These are phyloP conservation scores for Beroe ovata DNA, from an alignment of 37 sponge, comb jelly and placozoan genomes.

Conservation along the genomic window DNA sequence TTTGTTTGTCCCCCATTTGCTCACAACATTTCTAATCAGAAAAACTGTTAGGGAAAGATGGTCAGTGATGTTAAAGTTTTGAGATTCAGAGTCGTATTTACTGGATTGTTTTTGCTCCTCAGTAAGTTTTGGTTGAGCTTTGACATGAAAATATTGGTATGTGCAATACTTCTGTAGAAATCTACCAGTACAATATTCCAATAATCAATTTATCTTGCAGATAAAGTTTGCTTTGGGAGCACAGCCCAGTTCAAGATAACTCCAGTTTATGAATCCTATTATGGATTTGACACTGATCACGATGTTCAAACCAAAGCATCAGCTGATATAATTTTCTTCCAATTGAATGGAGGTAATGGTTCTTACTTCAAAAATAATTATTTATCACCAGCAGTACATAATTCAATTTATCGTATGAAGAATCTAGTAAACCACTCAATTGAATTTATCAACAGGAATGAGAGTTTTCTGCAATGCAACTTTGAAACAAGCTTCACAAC, in stretches of 20 bases:
- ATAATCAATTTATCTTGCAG: conserved; percentile 2
- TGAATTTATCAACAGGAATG: conserved; percentile 35
- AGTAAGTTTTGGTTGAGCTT: conserved; percentile 21
- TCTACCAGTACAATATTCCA: neutral
- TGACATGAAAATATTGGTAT: neutral
- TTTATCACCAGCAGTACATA: too few relatives aligned
- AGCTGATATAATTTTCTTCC: conserved; percentile 6
- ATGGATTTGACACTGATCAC: conserved; percentile 25
- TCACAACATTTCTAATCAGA: too few relatives aligned
- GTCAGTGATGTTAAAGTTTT: conserved; percentile 21
- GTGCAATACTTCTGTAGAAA: too few relatives aligned
- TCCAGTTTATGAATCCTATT: conserved; percentile 35
- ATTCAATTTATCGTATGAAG: too few relatives aligned
- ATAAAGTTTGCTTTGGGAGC: conserved; percentile 55
- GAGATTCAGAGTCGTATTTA: conserved; percentile 35
- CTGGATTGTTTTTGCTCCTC: conserved; percentile 3
- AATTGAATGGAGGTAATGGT: conserved; percentile 36
- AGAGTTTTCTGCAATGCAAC: conserved; percentile 37
- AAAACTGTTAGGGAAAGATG: too few relatives aligned
- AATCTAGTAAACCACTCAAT: neutral
- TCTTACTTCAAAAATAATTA: neutral
- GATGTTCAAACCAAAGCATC: neutral
- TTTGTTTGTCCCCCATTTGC: too few relatives aligned
- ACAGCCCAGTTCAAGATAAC: conserved; percentile 66
- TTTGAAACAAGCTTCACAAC: neutral